These are phyloP conservation scores for Catocala nupta DNA, from an alignment of 2,888 invertebrate genomes.

Conservation along the genomic window DNA sequence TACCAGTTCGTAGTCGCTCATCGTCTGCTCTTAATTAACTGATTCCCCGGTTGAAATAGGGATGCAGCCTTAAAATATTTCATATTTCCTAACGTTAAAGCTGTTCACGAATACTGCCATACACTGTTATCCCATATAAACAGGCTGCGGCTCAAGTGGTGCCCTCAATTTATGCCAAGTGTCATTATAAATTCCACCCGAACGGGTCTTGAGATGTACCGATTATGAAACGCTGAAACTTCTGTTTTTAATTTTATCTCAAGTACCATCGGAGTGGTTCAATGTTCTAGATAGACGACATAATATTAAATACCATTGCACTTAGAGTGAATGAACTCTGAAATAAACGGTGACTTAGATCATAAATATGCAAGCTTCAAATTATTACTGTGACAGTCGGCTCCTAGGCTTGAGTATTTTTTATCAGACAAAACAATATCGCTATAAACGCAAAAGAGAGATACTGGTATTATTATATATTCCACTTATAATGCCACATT, in stretches of 20 bases:
- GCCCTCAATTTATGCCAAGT: constrained; percentile 72
- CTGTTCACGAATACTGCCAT: constrained; percentile 24
- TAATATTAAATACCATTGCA: constrained; percentile 30
- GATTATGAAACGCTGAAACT: constrained; percentile 70
- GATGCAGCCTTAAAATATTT: constrained; percentile 37
- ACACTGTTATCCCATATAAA: constrained; percentile 43
- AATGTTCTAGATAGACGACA: constrained; percentile 45
- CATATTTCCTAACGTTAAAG: constrained; percentile 21
- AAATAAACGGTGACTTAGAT: constrained; percentile 44
- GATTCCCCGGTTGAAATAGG: constrained; percentile 25
- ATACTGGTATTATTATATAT: not conserved
- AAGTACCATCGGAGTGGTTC: constrained; percentile 43
- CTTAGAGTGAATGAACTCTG: constrained; percentile 36
- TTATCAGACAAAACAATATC: constrained; percentile 12
- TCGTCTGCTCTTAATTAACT: constrained; percentile 13
- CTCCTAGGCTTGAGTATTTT: constrained; percentile 7
- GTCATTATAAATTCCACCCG: constrained; percentile 71
- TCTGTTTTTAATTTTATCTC: constrained; percentile 56
- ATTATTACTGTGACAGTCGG: constrained; percentile 27
- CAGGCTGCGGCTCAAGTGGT: constrained; percentile 44
- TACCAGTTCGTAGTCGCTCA: constrained; percentile 20
- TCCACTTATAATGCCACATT: too few relatives aligned
- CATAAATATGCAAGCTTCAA: constrained; percentile 37
- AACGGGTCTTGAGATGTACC: constrained; percentile 56
- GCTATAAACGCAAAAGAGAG: constrained; percentile 4